phyloP scores from a whole-genome alignment of 2,888 invertebrate genomes.

The Drosophila mimetica region DNA sequence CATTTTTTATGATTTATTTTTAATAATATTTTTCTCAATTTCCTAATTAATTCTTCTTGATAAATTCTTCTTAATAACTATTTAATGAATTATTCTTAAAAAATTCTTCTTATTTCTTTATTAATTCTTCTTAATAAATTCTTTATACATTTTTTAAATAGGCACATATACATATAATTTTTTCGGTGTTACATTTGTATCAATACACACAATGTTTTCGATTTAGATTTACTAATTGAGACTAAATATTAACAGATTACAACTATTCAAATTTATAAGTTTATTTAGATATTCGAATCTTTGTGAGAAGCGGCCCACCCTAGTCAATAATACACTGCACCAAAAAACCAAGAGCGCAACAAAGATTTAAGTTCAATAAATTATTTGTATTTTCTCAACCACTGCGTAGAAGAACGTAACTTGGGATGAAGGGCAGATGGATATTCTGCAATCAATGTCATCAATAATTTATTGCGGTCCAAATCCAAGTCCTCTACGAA shows the following conservation, averaged over 20 bases:
- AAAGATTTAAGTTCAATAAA: slow-evolving; percentile 69
- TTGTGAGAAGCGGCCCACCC: not conserved
- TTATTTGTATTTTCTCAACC: slow-evolving; percentile 68
- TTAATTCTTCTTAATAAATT: no score
- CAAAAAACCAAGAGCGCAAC: slow-evolving; percentile 32
- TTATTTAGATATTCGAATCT: not conserved
- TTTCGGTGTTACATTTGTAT: not conserved
- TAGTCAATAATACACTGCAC: slow-evolving; percentile 17
- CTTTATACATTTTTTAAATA: no score
- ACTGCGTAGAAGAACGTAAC: not conserved
- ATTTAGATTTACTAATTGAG: not conserved
- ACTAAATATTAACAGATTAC: not conserved
- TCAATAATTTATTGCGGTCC: not conserved
- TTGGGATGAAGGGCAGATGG: not conserved
- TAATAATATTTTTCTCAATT: no score
- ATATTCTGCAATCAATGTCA: not conserved
- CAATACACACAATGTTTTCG: not conserved
- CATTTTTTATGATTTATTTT: no score
- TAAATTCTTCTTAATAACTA: no score
- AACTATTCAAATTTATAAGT: not conserved
- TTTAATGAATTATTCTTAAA: no score
- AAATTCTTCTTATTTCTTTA: no score
- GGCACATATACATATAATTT: not conserved
- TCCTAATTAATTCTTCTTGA: no score
- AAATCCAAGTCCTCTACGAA: not conserved